Base-by-base conservation (phyloP, 2,888 invertebrate species). In the Amblyteles armatorius region DNA sequence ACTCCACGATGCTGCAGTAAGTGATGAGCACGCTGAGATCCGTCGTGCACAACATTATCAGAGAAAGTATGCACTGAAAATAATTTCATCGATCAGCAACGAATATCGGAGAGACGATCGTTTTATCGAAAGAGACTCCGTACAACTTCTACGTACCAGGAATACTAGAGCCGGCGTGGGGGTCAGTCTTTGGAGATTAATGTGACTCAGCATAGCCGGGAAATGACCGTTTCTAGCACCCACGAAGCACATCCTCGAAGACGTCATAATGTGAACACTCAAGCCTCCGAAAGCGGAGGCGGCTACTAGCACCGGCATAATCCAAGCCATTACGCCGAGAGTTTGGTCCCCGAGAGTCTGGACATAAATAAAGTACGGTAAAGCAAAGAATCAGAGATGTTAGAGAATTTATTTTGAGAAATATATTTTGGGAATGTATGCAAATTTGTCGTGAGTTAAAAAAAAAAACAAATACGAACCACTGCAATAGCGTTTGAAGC, bases 401-500 rank as follows among this genome's bases (percentile, higher is more conserved):
- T 22, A 60, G 7, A 13, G 33, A 48, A 7, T 76, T 60, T n/a
- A 11, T 40, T 9, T 40, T 11, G 9, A 9, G 7, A 2, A 40
- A 36, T 36, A 9, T 36, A 36, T 36, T 40, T 40, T 40, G 33
- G 6, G 33, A 40, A 40, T 63, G 26, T 26, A 50, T 16, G 48
- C 65, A 63, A 50, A 9, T 22, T 33, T 33, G 16, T 26, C 26
- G 2, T 19, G 7, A 19, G 67, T 48, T 57, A 36, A 16, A 9
- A 60, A 68, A 22, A 26, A 16, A 68, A n/a, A 57, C 50, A 67
- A 77, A 90, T 88, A 95, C 96, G 95, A 94, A 98, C 98, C 93
- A 99, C 98, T 90, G 99, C 99, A 88, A 99, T 99, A 19, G 99
- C 99, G 93, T 98, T 97, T 0, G 99, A 98, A 0, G 97, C 96